Conservation (phyloP, 1,140 invertebrate genomes). For the Trachelipus rathkii region DNA sequence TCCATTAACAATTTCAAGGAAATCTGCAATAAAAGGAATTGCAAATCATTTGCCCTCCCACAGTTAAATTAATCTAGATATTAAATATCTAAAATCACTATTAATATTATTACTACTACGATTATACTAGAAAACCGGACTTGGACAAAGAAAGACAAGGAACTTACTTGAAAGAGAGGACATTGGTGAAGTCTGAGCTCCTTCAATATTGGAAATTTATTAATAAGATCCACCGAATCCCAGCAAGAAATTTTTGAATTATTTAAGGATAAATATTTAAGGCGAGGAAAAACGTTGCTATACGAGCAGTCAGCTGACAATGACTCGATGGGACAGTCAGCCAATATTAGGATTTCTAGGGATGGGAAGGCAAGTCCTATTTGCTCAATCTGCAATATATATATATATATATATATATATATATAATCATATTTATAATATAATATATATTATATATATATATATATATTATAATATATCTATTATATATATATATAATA, state of each 20-base stretch:
- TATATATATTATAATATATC: too few relatives aligned
- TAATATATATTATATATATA: too few relatives aligned
- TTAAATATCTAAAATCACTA: not conserved
- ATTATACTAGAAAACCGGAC: not conserved
- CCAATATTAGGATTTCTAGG: conserved; percentile 39
- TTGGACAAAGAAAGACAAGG: not conserved
- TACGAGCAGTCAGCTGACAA: conserved; percentile 27
- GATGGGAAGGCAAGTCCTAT: conserved; percentile 39
- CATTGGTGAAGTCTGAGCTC: conserved; percentile 40
- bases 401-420: too few relatives aligned
- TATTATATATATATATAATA: too few relatives aligned
- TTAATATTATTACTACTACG: not conserved
- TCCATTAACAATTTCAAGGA: too few relatives aligned
- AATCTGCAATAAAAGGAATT: too few relatives aligned
- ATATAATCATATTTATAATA: too few relatives aligned
- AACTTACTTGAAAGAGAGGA: conserved; percentile 40
- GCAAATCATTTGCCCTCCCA: too few relatives aligned
- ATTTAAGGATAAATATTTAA: conserved; percentile 43
- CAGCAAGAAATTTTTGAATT: conserved; percentile 36
- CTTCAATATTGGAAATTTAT: conserved; percentile 37
- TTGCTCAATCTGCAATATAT: conserved; percentile 34
- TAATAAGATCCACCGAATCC: conserved; percentile 40
- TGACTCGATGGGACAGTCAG: conserved; percentile 36
- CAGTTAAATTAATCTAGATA: too few relatives aligned
- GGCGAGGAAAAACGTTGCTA: conserved; percentile 32